These are phyloP conservation scores for Odontocolon sp. DNA, from an alignment of 2,888 invertebrate species.

Conservation along the genomic window DNA sequence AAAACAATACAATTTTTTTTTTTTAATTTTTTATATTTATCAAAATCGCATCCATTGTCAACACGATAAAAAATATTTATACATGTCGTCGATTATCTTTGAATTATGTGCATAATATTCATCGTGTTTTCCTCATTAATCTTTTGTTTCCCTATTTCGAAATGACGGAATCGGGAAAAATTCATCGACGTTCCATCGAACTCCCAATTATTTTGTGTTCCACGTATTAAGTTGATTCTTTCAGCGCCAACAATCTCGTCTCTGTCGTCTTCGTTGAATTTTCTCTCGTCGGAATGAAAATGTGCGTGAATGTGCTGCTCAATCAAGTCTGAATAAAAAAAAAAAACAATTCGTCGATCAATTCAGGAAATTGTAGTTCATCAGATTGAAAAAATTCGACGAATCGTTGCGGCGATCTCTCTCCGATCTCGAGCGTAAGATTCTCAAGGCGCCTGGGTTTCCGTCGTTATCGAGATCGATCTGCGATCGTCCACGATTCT, in stretches of 20 bases:
- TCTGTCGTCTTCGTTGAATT: neutral
- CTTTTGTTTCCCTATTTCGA: slow-evolving; percentile 8
- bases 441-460: slow-evolving; percentile 62
- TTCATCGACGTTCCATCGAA: neutral
- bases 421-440: slow-evolving; percentile 48
- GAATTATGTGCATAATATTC: slow-evolving; percentile 14
- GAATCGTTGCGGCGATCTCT: slow-evolving; percentile 38
- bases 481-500: slow-evolving; percentile 13
- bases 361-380: no score
- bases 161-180: slow-evolving; percentile 12
- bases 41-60: slow-evolving; percentile 20
- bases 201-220: slow-evolving; percentile 15
- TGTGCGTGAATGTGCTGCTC: slow-evolving; percentile 18
- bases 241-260: slow-evolving; percentile 40
- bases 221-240: slow-evolving; percentile 43
- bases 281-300: slow-evolving; percentile 12
- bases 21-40: slow-evolving; percentile 5
- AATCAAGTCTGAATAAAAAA: neutral
- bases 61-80: slow-evolving; percentile 20
- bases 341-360: no score
- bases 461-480: slow-evolving; percentile 41
- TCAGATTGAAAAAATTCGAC: slow-evolving; percentile 22
- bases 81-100: slow-evolving; percentile 1
- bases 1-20: neutral
- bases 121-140: slow-evolving; percentile 7